Percentiles rank a stretch among this genome's conserved stretches.
phyloP scores from a whole-genome alignment of 2,113 vertebrate species.

The Piaya cayana region DNA sequence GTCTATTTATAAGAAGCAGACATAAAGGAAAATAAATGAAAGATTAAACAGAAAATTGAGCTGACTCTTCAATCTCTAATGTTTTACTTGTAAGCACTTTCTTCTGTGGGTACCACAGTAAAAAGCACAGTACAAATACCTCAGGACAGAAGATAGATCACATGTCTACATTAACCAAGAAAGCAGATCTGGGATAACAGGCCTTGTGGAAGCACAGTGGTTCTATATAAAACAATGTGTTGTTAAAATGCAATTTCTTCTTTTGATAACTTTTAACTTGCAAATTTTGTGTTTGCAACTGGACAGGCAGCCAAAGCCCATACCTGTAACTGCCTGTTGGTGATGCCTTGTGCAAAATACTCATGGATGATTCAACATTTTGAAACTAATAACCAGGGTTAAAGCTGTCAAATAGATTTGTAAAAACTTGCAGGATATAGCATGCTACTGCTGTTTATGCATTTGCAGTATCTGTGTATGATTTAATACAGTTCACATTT shows the following conservation, averaged over 20 bases:
- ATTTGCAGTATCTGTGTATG: background rate
- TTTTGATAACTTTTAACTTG: background rate
- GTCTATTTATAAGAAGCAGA: constrained; percentile 27
- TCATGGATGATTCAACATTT: background rate
- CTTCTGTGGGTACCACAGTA: background rate
- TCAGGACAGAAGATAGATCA: background rate
- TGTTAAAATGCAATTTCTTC: background rate
- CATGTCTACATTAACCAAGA: background rate
- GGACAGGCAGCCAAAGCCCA: background rate
- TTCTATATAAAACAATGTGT: background rate
- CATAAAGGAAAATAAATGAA: constrained; percentile 8
- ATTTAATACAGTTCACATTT: background rate
- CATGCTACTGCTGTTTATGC: background rate
- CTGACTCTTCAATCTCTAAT: background rate
- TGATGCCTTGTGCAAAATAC: background rate
- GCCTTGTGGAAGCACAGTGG: background rate
- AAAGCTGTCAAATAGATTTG: background rate
- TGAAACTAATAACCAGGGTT: background rate
- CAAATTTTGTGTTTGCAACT: background rate
- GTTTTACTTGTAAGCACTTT: background rate
- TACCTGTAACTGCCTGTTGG: background rate
- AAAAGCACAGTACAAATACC: background rate
- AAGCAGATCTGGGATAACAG: background rate
- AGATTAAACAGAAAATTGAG: background rate
- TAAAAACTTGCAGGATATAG: background rate